Percentiles rank a stretch among this genome's conserved stretches.
Evolutionary conservation across 2,888 invertebrate genomes (phyloP).

Genomic region (Marasmarcha lunaedactyla): DNA sequence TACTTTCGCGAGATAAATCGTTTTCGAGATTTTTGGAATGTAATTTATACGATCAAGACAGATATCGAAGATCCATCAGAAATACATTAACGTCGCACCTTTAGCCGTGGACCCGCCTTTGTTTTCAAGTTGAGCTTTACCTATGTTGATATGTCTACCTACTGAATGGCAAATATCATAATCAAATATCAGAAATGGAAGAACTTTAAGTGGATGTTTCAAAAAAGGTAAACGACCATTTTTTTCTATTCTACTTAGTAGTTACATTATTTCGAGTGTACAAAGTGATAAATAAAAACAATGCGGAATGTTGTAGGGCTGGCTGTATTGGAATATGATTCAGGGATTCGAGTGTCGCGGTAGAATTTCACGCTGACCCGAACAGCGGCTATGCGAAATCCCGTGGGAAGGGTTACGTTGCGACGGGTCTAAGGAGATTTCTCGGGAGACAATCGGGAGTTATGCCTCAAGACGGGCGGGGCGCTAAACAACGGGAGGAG

Average conservation of each 20-base stretch:
- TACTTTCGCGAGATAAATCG: no score
- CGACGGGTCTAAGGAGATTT: constrained; percentile 64
- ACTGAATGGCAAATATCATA: no score
- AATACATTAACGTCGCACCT: constrained; percentile 56
- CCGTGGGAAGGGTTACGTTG: constrained; percentile 62
- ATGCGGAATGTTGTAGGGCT: constrained; percentile 26
- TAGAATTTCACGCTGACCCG: constrained; percentile 67
- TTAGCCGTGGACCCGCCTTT: constrained; percentile 32
- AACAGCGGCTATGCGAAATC: constrained; percentile 62
- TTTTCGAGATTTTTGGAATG: not conserved
- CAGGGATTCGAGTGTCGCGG: constrained; percentile 3
- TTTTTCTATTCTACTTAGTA: no score
- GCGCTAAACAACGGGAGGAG: constrained; percentile 68
- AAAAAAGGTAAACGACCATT: no score
- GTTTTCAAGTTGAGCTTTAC: constrained; percentile 28
- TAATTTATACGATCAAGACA: constrained; percentile 9
- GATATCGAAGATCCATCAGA: constrained; percentile 62
- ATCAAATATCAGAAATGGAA: no score
- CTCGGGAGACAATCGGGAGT: constrained; percentile 70
- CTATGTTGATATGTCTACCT: constrained; percentile 6
- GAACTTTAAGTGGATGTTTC: no score
- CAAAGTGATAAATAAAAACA: constrained; percentile 12
- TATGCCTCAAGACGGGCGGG: constrained; percentile 66
- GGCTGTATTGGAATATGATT: constrained; percentile 8
- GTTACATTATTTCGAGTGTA: no score